Base-by-base conservation (phyloP, 2,797 vertebrate species). In the Melanotaenia trifasciata region DNA sequence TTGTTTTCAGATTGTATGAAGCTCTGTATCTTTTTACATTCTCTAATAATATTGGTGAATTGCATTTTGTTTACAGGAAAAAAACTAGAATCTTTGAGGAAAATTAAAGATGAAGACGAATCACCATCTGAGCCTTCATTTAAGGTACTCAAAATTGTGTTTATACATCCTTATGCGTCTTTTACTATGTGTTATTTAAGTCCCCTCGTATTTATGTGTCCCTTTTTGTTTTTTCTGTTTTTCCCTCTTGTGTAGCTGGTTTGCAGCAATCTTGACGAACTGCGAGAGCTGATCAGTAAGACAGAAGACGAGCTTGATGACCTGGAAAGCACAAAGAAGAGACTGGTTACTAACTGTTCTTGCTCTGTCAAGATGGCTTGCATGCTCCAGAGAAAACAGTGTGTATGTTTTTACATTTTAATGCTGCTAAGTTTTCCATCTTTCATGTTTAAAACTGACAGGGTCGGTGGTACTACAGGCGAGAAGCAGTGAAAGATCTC, bases 231-330 rank as follows among this genome's bases (percentile, higher is more conserved):
- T 32, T 40, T 1, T 2, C 47, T 26, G 35, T 1, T 64, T 62
- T 38, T 62, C 66, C 38, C 3, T 67, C 16, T 14, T 70, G 13
- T 84, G 18, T 62, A 99, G 98, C 93, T 99, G 94, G 96, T 99
- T 84, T 99, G 98, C 94, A 96, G 95, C 89, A 98, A 95, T 95
- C 95, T 99, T 89, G 95, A 97, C 84, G 96, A 99, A 89, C 94
- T 99, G 93, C 96, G 97, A 91, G 95, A 95, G 78, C 95, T 99
- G 82, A 99, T 99, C 90, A 96, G 95, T 93, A 98, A 96, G 95
- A 98, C 95, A 69, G 97, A 99, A 85, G 97, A 96, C 91, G 97
- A 99, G 90, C 96, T 99, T 71, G 97, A 96, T 90, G 95, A 96
- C 87, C 93, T 99, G 90, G 96, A 98, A 86, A 96, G 95, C 94